Conservation (phyloP, 2,797 vertebrate species). For the Caiman crocodilus region DNA sequence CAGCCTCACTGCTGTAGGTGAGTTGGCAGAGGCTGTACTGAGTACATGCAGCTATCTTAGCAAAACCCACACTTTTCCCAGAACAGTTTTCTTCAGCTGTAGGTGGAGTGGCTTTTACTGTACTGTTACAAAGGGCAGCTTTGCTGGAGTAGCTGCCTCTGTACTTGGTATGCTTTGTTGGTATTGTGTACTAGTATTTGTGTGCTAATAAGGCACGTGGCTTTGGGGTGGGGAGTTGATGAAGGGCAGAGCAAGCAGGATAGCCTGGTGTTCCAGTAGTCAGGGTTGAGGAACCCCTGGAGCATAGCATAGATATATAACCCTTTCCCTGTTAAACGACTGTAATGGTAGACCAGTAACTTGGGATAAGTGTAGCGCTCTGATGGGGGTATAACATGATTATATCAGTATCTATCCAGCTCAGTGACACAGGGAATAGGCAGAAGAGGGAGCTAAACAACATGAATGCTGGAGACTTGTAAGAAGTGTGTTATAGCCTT, state of each 20-base stretch:
- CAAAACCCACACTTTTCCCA: not conserved
- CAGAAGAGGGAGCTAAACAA: not conserved
- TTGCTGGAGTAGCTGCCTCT: not conserved
- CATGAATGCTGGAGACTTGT: not conserved
- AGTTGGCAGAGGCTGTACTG: too few relatives aligned
- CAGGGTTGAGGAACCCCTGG: not conserved
- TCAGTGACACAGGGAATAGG: not conserved
- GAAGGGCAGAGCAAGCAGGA: fast-evolving
- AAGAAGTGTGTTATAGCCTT: not conserved
- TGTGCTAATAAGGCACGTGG: not conserved
- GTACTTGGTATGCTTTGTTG: fast-evolving
- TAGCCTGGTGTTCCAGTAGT: not conserved
- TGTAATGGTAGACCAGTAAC: too few relatives aligned
- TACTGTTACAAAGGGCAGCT: not conserved
- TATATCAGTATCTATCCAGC: not conserved
- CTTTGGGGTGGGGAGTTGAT: not conserved
- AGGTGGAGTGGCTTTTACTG: fast-evolving
- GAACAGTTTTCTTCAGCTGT: not conserved
- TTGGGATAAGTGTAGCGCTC: too few relatives aligned
- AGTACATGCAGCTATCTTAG: not conserved
- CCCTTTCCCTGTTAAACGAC: not conserved
- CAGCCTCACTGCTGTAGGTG: too few relatives aligned
- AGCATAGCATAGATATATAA: not conserved
- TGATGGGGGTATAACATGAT: too few relatives aligned
- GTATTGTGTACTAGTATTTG: not conserved